Percentiles rank a stretch among this genome's conserved stretches.
These are phyloP conservation scores for Taxidea taxus DNA, from an alignment of 2,113 vertebrate species.

Conservation along the genomic window DNA sequence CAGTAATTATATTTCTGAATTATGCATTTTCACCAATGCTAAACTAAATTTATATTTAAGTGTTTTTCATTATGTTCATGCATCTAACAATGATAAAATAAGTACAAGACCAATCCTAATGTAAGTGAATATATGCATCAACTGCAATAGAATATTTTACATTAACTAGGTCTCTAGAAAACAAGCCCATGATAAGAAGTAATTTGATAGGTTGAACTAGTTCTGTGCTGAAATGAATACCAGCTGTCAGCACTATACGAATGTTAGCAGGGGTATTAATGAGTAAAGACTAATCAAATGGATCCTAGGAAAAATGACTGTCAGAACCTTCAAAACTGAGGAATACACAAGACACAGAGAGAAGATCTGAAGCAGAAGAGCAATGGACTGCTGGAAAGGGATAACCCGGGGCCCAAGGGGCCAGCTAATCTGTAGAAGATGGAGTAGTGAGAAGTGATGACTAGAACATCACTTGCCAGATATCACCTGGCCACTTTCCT, in stretches of 20 bases:
- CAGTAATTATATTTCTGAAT: background rate
- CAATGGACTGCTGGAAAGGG: background rate
- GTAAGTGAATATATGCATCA: background rate
- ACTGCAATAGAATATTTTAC: background rate
- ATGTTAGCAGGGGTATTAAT: background rate
- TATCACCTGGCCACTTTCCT: background rate
- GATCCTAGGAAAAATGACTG: background rate
- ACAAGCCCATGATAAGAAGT: background rate
- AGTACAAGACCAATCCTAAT: background rate
- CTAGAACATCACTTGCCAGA: background rate
- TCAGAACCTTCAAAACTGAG: background rate
- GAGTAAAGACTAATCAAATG: background rate
- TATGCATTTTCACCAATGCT: background rate
- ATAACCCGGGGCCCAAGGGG: background rate
- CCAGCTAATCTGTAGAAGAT: background rate
- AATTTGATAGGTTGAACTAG: background rate
- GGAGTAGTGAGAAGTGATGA: background rate
- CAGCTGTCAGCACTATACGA: background rate
- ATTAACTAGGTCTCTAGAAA: conserved; percentile 19
- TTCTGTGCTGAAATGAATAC: background rate
- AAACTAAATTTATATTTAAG: background rate
- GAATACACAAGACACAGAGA: background rate
- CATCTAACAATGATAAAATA: background rate
- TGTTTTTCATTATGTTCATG: conserved; percentile 5
- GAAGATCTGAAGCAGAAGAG: background rate